These are phyloP conservation scores for Hyperopisus bebe DNA, from an alignment of 2,113 vertebrate species.

Conservation along the genomic window DNA sequence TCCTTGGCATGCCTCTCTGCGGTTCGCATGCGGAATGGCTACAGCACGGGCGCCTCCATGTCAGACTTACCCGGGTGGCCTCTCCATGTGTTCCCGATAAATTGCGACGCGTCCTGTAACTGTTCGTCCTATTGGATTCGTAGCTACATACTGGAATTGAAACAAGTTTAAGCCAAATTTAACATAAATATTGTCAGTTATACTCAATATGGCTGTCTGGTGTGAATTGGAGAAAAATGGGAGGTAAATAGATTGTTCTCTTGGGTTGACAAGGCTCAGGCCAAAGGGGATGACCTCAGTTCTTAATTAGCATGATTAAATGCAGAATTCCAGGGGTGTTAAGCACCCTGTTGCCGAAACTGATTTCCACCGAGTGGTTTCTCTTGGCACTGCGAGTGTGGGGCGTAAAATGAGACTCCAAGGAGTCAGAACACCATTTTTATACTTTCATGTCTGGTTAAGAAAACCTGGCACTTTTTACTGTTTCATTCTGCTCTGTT, in stretches of 20 bases:
- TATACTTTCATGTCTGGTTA: not conserved
- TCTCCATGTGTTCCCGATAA: not conserved
- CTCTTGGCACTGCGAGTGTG: not conserved
- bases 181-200: not conserved
- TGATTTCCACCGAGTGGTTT: not conserved
- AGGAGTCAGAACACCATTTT: not conserved
- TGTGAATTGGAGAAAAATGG: not conserved
- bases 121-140: not conserved
- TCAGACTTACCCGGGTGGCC: not conserved
- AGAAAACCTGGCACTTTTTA: conserved; percentile 4
- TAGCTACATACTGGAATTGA: not conserved
- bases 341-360: not conserved
- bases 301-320: not conserved
- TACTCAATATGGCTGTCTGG: not conserved
- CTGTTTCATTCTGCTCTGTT: not conserved
- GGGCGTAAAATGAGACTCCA: not conserved
- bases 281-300: not conserved
- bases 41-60: not conserved
- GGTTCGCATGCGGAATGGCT: not conserved
- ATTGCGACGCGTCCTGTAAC: not conserved
- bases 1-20: not conserved
- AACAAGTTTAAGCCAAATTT: not conserved
- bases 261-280: not conserved
- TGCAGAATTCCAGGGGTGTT: not conserved
- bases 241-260: not conserved